Conservation (phyloP, 2,888 invertebrate species). For the Sepiola atlantica region DNA sequence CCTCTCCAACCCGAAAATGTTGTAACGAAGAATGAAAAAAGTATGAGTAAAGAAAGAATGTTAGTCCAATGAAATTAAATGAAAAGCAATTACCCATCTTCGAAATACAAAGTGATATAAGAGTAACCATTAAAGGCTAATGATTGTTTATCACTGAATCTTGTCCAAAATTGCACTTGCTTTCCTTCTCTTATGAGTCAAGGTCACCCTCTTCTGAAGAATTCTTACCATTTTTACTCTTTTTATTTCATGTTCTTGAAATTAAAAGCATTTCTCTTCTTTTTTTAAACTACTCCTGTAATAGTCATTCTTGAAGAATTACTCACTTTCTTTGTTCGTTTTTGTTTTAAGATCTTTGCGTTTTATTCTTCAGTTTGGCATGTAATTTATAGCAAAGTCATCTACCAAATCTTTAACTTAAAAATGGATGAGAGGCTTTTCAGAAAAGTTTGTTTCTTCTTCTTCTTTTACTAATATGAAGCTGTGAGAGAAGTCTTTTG, state of each 20-base stretch:
- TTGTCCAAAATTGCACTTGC: background rate
- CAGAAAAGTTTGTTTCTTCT: background rate
- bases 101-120: constrained; percentile 13
- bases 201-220: background rate
- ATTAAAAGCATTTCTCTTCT: background rate
- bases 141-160: background rate
- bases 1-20: constrained; percentile 23
- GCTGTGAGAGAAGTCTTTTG: background rate
- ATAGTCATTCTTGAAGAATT: constrained; percentile 32
- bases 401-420: background rate
- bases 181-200: background rate
- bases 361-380: background rate
- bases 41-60: background rate
- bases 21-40: background rate
- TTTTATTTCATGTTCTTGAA: background rate
- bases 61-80: background rate
- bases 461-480: background rate
- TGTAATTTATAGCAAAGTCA: background rate
- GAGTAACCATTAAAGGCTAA: constrained; percentile 3
- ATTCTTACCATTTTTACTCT: background rate
- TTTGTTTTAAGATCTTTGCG: background rate
- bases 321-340: background rate
- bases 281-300: background rate
- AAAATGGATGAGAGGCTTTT: constrained; percentile 4
- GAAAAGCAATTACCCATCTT: constrained; percentile 11